These are phyloP conservation scores for Centropyge bicolor DNA, from an alignment of 2,797 vertebrate species.

Conservation along the genomic window DNA sequence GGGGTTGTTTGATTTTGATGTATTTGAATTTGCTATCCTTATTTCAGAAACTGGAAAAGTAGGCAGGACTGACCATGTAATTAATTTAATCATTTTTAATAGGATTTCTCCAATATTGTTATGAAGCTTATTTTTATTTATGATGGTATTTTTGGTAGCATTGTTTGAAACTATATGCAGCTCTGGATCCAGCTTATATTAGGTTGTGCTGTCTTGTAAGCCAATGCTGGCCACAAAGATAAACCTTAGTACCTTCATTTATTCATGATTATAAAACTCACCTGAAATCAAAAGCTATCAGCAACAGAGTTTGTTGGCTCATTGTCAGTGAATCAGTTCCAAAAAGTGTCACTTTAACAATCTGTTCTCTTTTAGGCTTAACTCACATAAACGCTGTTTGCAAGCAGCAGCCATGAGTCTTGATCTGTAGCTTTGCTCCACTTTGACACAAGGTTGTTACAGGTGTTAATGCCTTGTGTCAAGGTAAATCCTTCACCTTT, in stretches of 20 bases:
- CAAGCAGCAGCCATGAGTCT: neutral
- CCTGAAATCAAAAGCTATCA: neutral
- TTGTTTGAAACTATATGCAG: too few relatives aligned
- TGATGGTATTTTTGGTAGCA: too few relatives aligned
- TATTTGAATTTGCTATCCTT: neutral
- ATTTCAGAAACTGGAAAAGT: neutral
- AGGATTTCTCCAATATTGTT: neutral
- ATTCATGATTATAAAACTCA: neutral
- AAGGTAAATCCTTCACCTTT: slow-evolving; percentile 5
- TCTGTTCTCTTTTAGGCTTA: neutral
- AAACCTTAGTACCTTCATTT: too few relatives aligned
- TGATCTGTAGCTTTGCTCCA: slow-evolving; percentile 23
- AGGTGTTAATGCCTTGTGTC: neutral
- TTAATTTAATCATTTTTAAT: neutral
- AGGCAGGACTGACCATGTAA: neutral
- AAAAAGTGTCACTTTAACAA: neutral
- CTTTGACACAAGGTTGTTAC: neutral
- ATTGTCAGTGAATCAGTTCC: neutral
- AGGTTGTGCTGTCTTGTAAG: neutral
- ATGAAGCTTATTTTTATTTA: too few relatives aligned
- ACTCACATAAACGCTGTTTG: neutral
- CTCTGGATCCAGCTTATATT: neutral
- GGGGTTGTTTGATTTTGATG: neutral
- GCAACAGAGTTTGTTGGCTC: neutral
- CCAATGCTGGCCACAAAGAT: neutral